These are phyloP conservation scores for Contarinia nasturtii DNA, from an alignment of 1,140 invertebrate genomes.

Conservation along the genomic window DNA sequence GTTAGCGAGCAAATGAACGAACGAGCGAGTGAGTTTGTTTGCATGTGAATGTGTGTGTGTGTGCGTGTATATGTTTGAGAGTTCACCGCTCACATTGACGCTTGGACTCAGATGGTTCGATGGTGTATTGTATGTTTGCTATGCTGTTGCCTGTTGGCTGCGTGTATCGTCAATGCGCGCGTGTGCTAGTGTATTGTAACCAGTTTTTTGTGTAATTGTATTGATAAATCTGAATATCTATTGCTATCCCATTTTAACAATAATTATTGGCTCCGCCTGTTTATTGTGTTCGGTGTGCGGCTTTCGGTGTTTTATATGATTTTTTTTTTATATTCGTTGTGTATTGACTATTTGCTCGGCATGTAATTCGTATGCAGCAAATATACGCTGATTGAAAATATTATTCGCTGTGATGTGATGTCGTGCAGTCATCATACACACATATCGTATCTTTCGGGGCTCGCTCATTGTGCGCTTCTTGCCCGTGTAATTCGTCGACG, in stretches of 20 bases:
- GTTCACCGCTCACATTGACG: background rate
- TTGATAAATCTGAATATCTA: constrained; percentile 1
- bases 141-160: background rate
- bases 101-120: background rate
- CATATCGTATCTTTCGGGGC: background rate
- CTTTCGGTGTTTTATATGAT: background rate
- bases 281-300: constrained; percentile 1
- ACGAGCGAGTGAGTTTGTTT: no score
- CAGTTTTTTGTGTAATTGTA: constrained; percentile 1
- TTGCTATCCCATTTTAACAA: constrained; percentile 3
- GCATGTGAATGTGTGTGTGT: background rate
- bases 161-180: background rate
- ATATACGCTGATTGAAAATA: no score
- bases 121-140: background rate
- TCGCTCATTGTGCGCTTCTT: background rate
- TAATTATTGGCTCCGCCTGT: constrained; percentile 2
- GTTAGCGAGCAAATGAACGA: no score
- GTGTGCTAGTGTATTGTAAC: background rate
- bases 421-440: no score
- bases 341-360: background rate
- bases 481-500: no score
- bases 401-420: no score
- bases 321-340: background rate
- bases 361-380: background rate
- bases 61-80: background rate